Base-by-base conservation (phyloP, 2,888 invertebrate genomes). In the Tetanocera ferruginea region DNA sequence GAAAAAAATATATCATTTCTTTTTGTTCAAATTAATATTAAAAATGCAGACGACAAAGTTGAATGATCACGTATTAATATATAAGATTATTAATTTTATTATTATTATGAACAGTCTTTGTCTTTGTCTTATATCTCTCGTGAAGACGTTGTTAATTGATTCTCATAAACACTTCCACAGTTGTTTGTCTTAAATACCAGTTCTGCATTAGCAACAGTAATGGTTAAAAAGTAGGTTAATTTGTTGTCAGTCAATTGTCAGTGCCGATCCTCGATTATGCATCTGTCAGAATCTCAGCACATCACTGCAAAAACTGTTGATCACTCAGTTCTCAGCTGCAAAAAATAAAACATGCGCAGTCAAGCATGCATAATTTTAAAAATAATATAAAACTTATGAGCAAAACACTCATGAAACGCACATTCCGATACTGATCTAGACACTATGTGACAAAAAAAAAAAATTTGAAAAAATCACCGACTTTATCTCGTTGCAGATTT, bases 211-310 rank as follows among this genome's bases (percentile, higher is more conserved):
- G 31, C 31, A 31, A 31, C 6, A 5, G 4, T 5, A 55, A 19
- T 55, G 19, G 23, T 55, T 55, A 6, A 25, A 19, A 62, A 74
- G 51, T 74, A 43, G 31, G 31, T 62, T 51, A 62, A 64, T 74
- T 25, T 51, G 31, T 49, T 49, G 64, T 49, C 57, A 28, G 34
- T 72, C 73, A 62, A 62, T 74, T 74, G 74, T 74, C 74, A 60
- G 28, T 28, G n/a, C 23, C 43, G 28, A 34, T 60, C 37, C 23
- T 34, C 9, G 14, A 37, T 34, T 11, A 60, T 43, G 19, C 49
- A 49, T 17, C 37, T 25, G 28, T 64, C 43, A 25, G 23, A 2
- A 23, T 60, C 49, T 28, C 74, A 64, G 37, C 57, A 60, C 60
- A 60, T 72, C 60, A 72, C 37, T 23, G 52, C 25, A 37, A 28